phyloP scores from a whole-genome alignment of 2,888 invertebrate species.

The Idaea aversata region DNA sequence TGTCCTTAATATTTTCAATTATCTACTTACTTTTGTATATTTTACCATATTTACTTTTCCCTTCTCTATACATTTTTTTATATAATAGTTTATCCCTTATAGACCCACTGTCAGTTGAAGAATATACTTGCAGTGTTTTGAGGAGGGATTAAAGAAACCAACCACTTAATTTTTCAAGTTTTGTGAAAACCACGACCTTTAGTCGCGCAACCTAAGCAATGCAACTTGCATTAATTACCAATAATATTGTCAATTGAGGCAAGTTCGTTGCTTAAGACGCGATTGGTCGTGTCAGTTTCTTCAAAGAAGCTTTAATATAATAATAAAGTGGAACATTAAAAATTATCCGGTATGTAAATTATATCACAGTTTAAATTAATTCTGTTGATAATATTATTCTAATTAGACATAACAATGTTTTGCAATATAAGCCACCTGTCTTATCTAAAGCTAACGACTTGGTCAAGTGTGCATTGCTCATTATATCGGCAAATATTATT shows the following conservation, averaged over 20 bases:
- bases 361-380: not conserved
- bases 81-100: slow-evolving; percentile 40
- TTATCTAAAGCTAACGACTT: not conserved
- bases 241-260: not conserved
- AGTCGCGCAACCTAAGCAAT: not conserved
- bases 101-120: slow-evolving; percentile 52
- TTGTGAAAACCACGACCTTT: not conserved
- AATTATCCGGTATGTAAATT: not conserved
- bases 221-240: not conserved
- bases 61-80: slow-evolving; percentile 6
- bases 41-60: not conserved
- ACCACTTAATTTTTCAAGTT: slow-evolving; percentile 10
- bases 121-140: slow-evolving; percentile 50
- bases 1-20: not conserved
- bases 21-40: slow-evolving; percentile 1
- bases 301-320: not conserved
- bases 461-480: not conserved
- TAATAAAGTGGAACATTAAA: not conserved
- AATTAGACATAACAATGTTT: not conserved
- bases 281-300: not conserved
- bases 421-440: not conserved
- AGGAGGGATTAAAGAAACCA: slow-evolving; percentile 56
- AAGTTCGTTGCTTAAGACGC: not conserved
- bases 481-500: not conserved
- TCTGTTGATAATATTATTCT: not conserved